These are phyloP conservation scores for Ricordea florida DNA, from an alignment of 92 coral and sea anemone species.

Conservation along the genomic window DNA sequence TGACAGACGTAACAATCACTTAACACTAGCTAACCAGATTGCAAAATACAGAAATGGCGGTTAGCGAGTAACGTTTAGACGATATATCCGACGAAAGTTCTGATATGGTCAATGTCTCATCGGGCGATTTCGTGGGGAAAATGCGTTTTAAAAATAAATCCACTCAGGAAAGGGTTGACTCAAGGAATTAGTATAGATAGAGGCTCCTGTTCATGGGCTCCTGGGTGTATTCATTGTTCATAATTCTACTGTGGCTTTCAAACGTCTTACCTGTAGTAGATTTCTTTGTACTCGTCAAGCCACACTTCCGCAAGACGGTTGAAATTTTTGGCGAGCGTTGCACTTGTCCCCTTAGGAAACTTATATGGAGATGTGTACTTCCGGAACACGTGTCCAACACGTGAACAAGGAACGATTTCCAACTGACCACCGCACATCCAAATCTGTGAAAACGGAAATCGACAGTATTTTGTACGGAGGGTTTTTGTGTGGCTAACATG, in stretches of 20 bases:
- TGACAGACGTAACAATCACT: no score
- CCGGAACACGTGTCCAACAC: slow-evolving; percentile 94
- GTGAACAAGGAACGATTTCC: slow-evolving; percentile 88
- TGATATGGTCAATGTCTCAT: not conserved
- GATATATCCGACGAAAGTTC: no score
- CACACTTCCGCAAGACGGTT: slow-evolving; percentile 92
- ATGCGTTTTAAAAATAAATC: no score
- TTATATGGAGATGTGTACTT: slow-evolving; percentile 87
- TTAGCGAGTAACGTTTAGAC: no score
- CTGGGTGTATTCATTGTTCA: no score
- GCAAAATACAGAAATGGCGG: no score
- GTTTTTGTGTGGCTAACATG: not conserved
- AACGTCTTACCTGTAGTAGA: slow-evolving; percentile 53
- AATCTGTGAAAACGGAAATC: slow-evolving; percentile 29
- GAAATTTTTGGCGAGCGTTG: slow-evolving; percentile 82
- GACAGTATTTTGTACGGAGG: not conserved
- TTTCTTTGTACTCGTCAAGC: slow-evolving; percentile 82
- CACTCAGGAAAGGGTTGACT: no score
- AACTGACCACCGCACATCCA: slow-evolving; percentile 95
- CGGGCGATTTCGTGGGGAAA: no score
- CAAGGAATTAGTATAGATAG: no score
- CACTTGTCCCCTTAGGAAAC: slow-evolving; percentile 81
- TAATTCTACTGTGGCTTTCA: no score
- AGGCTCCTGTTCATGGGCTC: no score
- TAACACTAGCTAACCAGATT: no score